Evolutionary conservation across 2,797 vertebrate species (phyloP), one percentile per base, ranked within the genome.

Genomic region (Synanceia verrucosa): DNA sequence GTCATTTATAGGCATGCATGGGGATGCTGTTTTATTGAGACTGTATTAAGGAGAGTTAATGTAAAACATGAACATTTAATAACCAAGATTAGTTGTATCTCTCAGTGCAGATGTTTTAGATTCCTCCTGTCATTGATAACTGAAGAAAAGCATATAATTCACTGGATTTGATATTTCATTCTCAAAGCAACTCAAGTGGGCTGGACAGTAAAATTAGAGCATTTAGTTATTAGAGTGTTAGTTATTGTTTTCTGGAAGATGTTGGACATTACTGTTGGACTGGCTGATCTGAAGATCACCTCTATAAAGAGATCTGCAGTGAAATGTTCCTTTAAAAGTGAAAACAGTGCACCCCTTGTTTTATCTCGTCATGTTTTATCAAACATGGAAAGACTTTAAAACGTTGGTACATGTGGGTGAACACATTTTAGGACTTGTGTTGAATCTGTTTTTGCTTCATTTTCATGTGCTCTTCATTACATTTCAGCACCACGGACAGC

Each of bases 401-500:
- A 13, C 5, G 14, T 13, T 4, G 5, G 4, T 44, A 21, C 4
- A 36, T n/a, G 18, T 19, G 14, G 16, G 21, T 43, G 26, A 18
- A 4, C 9, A 5, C 6, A 11, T 41, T 16, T 6, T 18, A 5
- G 51, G 21, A 65, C 9, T 2, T 3, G 13, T 16, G 16, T 48
- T 24, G 12, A 10, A 0, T 16, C 5, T 2, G 14, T 24, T 34
- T 39, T 16, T 21, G 34, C 11, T 36, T 47, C 18, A 48, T 5
- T 47, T n/a, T 24, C 18, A 19, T 51, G 18, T 8, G 31, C 29
- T 21, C 4, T 23, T 10, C 18, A 29, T 16, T 11, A 19, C 12
- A 50, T 13, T 59, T 57, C 44, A 58, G 52, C 60, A 72, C 52
- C 60, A 41, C 2, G 53, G 61, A 65, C 44, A 58, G 52, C 1